Base-by-base conservation (phyloP, 2,113 vertebrate genomes). In the Psittacus erithacus region DNA sequence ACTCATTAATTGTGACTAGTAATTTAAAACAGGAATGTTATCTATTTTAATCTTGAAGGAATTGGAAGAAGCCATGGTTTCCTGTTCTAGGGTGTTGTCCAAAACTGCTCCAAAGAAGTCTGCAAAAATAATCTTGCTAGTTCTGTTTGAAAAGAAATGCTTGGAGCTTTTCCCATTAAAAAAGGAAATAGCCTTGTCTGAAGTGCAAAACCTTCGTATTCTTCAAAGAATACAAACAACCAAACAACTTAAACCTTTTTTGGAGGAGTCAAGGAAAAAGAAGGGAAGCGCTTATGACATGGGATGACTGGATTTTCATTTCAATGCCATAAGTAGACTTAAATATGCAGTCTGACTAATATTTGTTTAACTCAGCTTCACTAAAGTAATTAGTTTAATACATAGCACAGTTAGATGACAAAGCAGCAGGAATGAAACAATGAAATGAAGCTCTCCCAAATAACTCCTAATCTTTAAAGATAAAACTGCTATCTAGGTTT, bases 11-110 rank as follows among this genome's bases (percentile, higher is more conserved):
- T 98, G 95, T 33, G 86, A 97, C 90, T 97, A 95, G 97, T 97
- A 97, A 94, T 96, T 98, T 97, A 96, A 97, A 98, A 88, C 50
- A 98, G 93, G 91, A 98, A 97, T 83, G 70, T 97, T 98, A 99
- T 98, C 98, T 98, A 97, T 98, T 98, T 98, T 98, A 97, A 98
- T 98, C 98, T 98, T 97, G 98, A 97, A 97, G 98, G 98, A 98
- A 98, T 98, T 98, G 97, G 98, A 97, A 98, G 98, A 98, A 98
- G 98, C 97, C 96, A 97, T 93, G 96, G 97, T 98, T 99, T 99
- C 99, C 99, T 99, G 98, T 98, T 98, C 98, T 52, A 98, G 98
- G 98, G 98, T 98, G 98, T 98, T 97, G 97, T 97, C 97, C 97
- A 97, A 97, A 97, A 96, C 52, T 98, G 97, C 97, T 98, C 97